These are phyloP conservation scores for Eristalis arbustorum DNA, from an alignment of 2,888 invertebrate genomes.

Conservation along the genomic window DNA sequence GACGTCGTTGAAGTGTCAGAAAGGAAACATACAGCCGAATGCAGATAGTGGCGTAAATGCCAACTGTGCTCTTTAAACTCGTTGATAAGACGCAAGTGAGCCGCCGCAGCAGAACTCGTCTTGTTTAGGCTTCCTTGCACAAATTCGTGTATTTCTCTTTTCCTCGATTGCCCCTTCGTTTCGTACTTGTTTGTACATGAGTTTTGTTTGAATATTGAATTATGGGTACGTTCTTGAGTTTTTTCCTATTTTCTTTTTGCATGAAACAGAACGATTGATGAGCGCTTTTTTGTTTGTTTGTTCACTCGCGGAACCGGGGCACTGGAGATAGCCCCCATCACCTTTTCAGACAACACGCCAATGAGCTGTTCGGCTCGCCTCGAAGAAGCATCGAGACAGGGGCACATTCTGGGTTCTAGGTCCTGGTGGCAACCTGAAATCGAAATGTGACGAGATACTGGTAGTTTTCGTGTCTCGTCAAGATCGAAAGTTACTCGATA, in stretches of 20 bases:
- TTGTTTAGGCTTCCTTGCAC: constrained; percentile 50
- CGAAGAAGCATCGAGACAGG: not conserved
- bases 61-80: constrained; percentile 56
- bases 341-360: not conserved
- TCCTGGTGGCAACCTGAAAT: not conserved
- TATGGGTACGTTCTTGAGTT: not conserved
- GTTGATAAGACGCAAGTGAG: constrained; percentile 57
- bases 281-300: not conserved
- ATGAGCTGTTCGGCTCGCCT: not conserved
- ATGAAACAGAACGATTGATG: constrained; percentile 14
- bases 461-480: not conserved
- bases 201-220: not conserved
- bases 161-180: not conserved
- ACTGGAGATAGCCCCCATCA: not conserved
- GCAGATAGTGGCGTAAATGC: constrained; percentile 55
- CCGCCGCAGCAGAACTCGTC: constrained; percentile 2
- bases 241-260: not conserved
- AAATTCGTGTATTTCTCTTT: constrained; percentile 22
- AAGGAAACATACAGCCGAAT: constrained; percentile 51
- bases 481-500: not conserved
- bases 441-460: not conserved
- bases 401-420: not conserved
- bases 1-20: constrained; percentile 61
- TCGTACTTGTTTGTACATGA: not conserved
- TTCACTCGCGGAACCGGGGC: not conserved